Base-by-base conservation (phyloP, 1,140 invertebrate species). In the Brachionus plicatilis region DNA sequence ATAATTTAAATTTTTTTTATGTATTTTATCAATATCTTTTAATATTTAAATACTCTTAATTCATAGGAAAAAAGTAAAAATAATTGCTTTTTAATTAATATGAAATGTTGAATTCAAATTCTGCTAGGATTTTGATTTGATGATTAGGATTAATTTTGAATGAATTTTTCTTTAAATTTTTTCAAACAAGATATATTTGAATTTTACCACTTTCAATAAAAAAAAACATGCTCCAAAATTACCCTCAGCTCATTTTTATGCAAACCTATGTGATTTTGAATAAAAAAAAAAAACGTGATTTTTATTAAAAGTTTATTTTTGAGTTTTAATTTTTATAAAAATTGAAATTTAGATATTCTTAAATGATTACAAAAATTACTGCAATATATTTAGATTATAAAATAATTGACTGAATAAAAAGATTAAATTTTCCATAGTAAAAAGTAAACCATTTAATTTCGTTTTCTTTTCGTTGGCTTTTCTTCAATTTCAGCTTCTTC, bases 401-500 rank as follows among this genome's bases (percentile, higher is more conserved):
- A 60, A 60, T 60, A 60, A 60, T 60, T 60, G 17, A 60, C 53
- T 14, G 8, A 37, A 76, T 50, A 47, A 76, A 50, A 75, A 50
- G 17, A 76, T 76, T 20, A 29, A 72, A 33, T 66, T 66, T 24
- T 66, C 8, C 11, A 24, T 66, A 3, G 0, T 20, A 27, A 8
- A 66, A 33, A 24, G 17, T 33, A 72, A 43, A 72, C 3, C 9
- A 29, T 1, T 53, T 50, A 76, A 24, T 76, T 76, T 76, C 72
- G 47, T 33, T 47, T 76, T 47, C 72, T 24, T 50, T 76, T 76
- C 2, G 17, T 76, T 50, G 72, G 72, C 24, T 76, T 76, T 50
- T 76, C 72, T 20, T 76, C 72, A 27, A 76, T 50, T 50, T 76
- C 72, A n/a, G 17, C 43, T 11, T 76, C 72, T 29, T 76, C 72